Conservation (phyloP, 2,888 invertebrate species). For the Drosophila gaucha region DNA sequence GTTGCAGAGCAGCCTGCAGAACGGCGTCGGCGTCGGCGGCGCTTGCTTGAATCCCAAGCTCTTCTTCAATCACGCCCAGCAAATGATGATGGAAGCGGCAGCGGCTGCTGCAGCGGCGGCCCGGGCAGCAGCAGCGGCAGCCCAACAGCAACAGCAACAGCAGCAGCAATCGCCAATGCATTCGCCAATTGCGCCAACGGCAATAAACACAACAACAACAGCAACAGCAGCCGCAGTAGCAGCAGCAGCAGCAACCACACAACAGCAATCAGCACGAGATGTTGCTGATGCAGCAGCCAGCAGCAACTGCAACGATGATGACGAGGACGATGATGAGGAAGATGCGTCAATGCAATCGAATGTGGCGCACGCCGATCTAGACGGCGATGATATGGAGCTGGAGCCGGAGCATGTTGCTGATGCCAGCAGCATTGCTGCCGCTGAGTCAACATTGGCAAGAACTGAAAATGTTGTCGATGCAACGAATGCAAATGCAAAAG, state of each 20-base stretch:
- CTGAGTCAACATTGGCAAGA: conserved; percentile 37
- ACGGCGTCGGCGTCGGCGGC: conserved; percentile 75
- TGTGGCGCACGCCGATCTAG: conserved; percentile 53
- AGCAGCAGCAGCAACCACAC: conserved; percentile 25
- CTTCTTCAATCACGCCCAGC: conserved; percentile 84
- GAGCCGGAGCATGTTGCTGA: conserved; percentile 50
- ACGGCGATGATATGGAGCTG: conserved; percentile 67
- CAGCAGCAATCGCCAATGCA: conserved; percentile 80
- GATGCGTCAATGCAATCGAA: conserved; percentile 71
- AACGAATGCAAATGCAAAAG: conserved; percentile 7
- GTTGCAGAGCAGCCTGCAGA: conserved; percentile 66
- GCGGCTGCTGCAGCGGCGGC: conserved; percentile 82
- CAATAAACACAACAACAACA: conserved; percentile 26
- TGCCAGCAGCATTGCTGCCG: conserved; percentile 25
- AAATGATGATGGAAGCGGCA: conserved; percentile 84
- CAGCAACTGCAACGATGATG: conserved; percentile 46
- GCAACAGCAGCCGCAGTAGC: conserved; percentile 1
- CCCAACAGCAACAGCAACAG: conserved; percentile 60
- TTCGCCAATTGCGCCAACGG: conserved; percentile 65
- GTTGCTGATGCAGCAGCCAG: conserved; percentile 33
- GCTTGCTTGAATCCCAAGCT: conserved; percentile 83
- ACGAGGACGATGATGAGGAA: conserved; percentile 71
- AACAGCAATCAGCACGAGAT: conserved; percentile 31
- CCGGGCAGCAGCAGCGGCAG: conserved; percentile 72
- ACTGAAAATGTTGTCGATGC: conserved; percentile 47